A percentile compares a stretch with the other conserved stretches of the same genome.
Evolutionary conservation across 2,888 invertebrate species (phyloP).

Genomic region (Drosophila birchii): DNA sequence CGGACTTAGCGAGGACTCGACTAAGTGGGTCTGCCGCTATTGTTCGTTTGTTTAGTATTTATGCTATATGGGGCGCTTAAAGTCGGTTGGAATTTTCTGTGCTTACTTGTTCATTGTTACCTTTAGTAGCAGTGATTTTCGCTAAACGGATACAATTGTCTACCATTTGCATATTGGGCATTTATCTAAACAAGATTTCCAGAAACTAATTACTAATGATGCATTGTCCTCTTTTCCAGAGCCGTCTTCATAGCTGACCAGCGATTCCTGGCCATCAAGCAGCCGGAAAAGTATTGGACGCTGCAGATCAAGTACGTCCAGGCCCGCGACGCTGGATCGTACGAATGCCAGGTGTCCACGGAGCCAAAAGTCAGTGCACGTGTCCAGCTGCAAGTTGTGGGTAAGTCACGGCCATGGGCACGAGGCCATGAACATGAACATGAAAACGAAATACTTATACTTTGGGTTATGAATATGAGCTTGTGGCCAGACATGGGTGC

Average conservation of each 20-base stretch:
- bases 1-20: slow-evolving; percentile 56
- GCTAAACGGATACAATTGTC: neutral
- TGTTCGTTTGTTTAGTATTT: slow-evolving; percentile 43
- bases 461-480: slow-evolving; percentile 16
- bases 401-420: slow-evolving; percentile 86
- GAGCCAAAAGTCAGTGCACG: slow-evolving; percentile 97
- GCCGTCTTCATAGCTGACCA: slow-evolving; percentile 96
- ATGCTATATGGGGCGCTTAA: slow-evolving; percentile 13
- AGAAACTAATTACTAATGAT: neutral
- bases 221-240: slow-evolving; percentile 71
- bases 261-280: slow-evolving; percentile 92
- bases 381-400: slow-evolving; percentile 95
- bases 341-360: slow-evolving; percentile 97
- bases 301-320: slow-evolving; percentile 96
- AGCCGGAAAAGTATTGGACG: slow-evolving; percentile 89
- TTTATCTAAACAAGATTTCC: neutral
- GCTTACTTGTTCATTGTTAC: neutral
- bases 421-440: slow-evolving; percentile 34
- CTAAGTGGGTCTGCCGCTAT: slow-evolving; percentile 58
- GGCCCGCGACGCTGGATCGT: slow-evolving; percentile 94
- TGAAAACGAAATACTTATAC: slow-evolving; percentile 26
- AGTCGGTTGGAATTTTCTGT: slow-evolving; percentile 3
- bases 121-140: neutral
- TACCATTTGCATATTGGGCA: too few species aligned
- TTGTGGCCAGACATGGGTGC: slow-evolving; percentile 18